Percentiles rank a stretch among this genome's conserved stretches.
Evolutionary conservation across 1,140 invertebrate species (phyloP).

Genomic region (Drosophila rufa): DNA sequence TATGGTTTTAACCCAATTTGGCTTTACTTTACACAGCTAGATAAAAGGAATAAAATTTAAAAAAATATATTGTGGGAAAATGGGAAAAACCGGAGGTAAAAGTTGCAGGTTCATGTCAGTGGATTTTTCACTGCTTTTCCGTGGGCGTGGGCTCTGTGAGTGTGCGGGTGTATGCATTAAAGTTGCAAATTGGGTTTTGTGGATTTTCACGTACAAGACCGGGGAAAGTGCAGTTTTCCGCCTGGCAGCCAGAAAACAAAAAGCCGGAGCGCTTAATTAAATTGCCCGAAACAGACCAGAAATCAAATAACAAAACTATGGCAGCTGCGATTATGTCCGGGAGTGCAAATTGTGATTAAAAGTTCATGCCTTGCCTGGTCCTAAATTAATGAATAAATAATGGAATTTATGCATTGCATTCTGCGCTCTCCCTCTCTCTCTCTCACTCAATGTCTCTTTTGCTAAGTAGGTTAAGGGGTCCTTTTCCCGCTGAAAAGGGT

Average conservation of each 20-base stretch:
- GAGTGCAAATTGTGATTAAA: conserved; percentile 53
- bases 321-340: conserved; percentile 9
- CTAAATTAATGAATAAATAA: conserved; percentile 69
- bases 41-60: conserved; percentile 31
- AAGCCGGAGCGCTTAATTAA: conserved; percentile 53
- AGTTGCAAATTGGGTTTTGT: conserved; percentile 66
- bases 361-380: conserved; percentile 29
- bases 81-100: conserved; percentile 20
- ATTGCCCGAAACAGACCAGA: conserved; percentile 47
- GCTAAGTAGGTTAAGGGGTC: conserved; percentile 53
- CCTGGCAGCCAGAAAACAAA: conserved; percentile 41
- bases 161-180: conserved; percentile 40
- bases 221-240: conserved; percentile 27
- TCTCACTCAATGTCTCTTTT: neutral
- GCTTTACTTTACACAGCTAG: conserved; percentile 48
- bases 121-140: conserved; percentile 44
- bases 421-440: neutral
- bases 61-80: conserved; percentile 19
- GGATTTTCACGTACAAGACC: conserved; percentile 39
- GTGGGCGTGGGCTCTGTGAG: conserved; percentile 20
- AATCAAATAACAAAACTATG: conserved; percentile 56
- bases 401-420: conserved; percentile 40
- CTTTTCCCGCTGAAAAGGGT: neutral
- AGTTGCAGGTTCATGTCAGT: conserved; percentile 41
- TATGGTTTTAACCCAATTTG: conserved; percentile 78